A percentile compares a stretch with the other conserved stretches of the same genome.
Conservation (phyloP, 2,113 vertebrate species). For the Odontesthes bonariensis region DNA sequence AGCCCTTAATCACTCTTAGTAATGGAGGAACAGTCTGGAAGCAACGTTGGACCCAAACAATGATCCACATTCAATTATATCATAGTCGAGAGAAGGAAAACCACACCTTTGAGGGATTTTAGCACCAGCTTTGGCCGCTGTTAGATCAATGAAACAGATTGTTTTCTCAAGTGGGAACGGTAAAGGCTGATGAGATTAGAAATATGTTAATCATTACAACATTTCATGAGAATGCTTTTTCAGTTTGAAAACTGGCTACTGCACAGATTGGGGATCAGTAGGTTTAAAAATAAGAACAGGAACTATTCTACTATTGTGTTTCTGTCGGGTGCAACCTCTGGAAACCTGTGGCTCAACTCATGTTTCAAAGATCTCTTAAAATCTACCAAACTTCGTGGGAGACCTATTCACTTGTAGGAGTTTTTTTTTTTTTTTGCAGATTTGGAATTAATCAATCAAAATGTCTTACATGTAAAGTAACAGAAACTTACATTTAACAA, state of each 20-base stretch:
- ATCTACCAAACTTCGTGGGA: too few relatives aligned
- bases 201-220: constrained; percentile 27
- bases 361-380: too few relatives aligned
- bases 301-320: too few relatives aligned
- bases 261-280: background rate
- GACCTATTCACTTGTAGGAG: too few relatives aligned
- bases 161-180: constrained; percentile 6
- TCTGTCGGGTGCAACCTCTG: too few relatives aligned
- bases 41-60: constrained; percentile 26
- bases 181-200: constrained; percentile 29
- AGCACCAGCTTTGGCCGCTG: background rate
- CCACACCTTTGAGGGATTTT: constrained; percentile 20
- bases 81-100: constrained; percentile 21
- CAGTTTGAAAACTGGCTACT: background rate
- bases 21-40: constrained; percentile 48
- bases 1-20: constrained; percentile 37
- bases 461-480: too few relatives aligned
- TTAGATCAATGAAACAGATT: constrained; percentile 28
- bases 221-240: background rate
- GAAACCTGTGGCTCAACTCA: too few relatives aligned
- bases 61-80: background rate
- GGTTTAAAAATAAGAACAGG: background rate
- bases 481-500: too few relatives aligned
- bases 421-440: too few relatives aligned
- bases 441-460: too few relatives aligned